These are phyloP conservation scores for Aporrectodea caliginosa DNA, from an alignment of 1,140 invertebrate species.

Conservation along the genomic window DNA sequence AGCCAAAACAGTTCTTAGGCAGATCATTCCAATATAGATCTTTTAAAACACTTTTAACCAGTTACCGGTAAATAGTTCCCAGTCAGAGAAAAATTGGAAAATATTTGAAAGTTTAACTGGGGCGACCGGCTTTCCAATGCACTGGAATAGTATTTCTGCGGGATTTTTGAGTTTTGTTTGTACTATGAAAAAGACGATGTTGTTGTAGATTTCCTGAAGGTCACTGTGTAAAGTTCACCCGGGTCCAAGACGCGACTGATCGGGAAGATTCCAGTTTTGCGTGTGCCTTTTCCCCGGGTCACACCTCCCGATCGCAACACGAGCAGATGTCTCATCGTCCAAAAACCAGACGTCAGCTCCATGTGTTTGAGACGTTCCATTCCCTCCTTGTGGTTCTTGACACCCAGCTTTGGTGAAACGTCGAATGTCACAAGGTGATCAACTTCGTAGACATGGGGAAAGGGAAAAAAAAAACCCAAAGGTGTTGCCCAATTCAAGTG, in stretches of 20 bases:
- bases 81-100: no score
- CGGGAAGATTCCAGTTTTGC: conserved; percentile 84
- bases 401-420: neutral
- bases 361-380: neutral
- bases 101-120: no score
- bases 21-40: no score
- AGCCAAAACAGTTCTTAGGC: no score
- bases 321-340: neutral
- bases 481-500: no score
- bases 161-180: conserved; percentile 52
- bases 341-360: neutral
- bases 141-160: conserved; percentile 94
- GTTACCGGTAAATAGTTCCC: no score
- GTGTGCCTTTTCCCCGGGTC: neutral
- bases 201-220: conserved; percentile 95
- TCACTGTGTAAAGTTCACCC: conserved; percentile 76
- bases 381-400: neutral
- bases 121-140: conserved; percentile 46
- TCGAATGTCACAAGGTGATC: neutral
- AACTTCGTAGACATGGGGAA: neutral
- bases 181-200: conserved; percentile 95
- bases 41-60: no score
- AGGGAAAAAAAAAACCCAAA: no score
- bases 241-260: conserved; percentile 86
- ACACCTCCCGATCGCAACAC: neutral